A percentile compares a stretch with the other conserved stretches of the same genome.
These are phyloP conservation scores for Butorides virescens DNA, from an alignment of 2,113 vertebrate genomes.

Conservation along the genomic window DNA sequence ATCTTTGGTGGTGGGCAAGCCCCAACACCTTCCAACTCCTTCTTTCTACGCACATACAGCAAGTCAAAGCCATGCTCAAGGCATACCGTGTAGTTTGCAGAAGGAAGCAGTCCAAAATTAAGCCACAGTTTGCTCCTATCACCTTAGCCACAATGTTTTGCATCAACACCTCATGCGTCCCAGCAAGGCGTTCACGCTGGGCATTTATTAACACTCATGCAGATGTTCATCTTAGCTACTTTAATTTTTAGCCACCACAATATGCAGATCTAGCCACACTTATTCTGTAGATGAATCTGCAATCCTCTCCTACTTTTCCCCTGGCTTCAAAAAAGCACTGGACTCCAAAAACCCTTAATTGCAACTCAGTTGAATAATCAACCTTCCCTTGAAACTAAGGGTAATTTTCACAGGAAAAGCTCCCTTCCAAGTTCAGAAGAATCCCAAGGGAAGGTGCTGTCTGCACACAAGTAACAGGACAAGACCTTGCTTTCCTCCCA, in stretches of 20 bases:
- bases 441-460: neutral
- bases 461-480: neutral
- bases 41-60: accelerated
- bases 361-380: neutral
- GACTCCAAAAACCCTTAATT: neutral
- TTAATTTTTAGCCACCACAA: neutral
- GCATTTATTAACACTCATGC: accelerated
- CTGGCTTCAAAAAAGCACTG: neutral
- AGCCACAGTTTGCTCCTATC: neutral
- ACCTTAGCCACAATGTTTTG: neutral
- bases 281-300: neutral
- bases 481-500: neutral
- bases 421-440: neutral
- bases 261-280: neutral
- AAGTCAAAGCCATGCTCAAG: accelerated
- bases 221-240: neutral
- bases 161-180: neutral
- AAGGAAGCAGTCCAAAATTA: neutral
- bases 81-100: neutral
- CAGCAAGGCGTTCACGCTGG: neutral
- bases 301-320: neutral
- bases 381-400: neutral
- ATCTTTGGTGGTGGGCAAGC: accelerated
- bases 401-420: neutral
- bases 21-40: neutral